Conservation (phyloP, 2,113 vertebrate genomes). For the Anoura caudifer region DNA sequence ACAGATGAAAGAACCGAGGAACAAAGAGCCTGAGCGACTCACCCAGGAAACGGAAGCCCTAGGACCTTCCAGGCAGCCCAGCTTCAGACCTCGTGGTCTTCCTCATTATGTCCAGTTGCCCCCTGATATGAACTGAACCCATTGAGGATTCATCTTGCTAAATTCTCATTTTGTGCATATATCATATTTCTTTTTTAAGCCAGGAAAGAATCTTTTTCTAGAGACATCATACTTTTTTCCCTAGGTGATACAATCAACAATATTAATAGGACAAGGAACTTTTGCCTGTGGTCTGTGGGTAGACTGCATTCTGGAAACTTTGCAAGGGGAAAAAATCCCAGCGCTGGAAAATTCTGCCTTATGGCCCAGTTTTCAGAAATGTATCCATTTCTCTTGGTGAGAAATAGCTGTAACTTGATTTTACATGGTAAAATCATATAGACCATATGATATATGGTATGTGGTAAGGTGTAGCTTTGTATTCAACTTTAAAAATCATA, state of each 20-base stretch:
- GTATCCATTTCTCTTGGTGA: background rate
- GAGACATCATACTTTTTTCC: background rate
- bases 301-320: background rate
- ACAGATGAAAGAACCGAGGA: background rate
- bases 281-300: background rate
- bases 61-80: background rate
- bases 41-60: background rate
- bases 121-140: background rate
- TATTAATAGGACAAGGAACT: background rate
- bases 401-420: background rate
- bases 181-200: background rate
- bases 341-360: background rate
- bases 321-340: background rate
- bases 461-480: background rate
- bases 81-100: background rate
- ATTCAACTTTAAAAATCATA: background rate
- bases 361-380: background rate
- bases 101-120: background rate
- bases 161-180: background rate
- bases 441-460: background rate
- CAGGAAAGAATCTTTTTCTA: background rate
- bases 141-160: background rate
- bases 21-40: background rate
- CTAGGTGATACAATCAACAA: background rate
- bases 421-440: background rate